phyloP scores from a whole-genome alignment of 2,113 vertebrate genomes.

The Alligator sinensis region DNA sequence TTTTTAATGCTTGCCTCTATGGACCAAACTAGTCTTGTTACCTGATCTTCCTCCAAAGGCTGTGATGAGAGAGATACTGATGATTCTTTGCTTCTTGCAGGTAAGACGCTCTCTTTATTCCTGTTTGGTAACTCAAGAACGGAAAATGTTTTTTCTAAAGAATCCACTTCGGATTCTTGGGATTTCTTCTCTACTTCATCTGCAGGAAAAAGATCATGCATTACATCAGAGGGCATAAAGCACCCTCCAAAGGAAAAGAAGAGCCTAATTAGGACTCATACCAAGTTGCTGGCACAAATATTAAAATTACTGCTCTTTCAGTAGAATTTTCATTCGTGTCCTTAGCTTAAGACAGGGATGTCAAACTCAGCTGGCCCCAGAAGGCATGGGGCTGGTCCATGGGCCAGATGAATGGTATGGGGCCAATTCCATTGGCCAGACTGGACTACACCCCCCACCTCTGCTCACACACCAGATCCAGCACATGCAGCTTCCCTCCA shows the following conservation, averaged over 20 bases:
- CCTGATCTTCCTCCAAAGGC: conserved; percentile 56
- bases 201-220: conserved; percentile 58
- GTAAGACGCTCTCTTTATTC: conserved; percentile 18
- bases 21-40: conserved; percentile 47
- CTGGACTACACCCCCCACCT: too few relatives aligned
- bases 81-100: conserved; percentile 20
- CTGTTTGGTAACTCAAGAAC: background rate
- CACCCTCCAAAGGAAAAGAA: background rate
- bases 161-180: conserved; percentile 11
- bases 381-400: too few relatives aligned
- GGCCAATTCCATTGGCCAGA: too few relatives aligned
- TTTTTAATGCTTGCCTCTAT: background rate
- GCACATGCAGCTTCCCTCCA: too few relatives aligned
- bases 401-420: too few relatives aligned
- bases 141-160: conserved; percentile 18
- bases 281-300: background rate
- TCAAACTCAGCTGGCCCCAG: too few relatives aligned
- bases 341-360: background rate
- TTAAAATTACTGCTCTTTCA: background rate
- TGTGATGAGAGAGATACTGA: background rate
- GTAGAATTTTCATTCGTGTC: background rate
- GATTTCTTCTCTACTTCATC: conserved; percentile 45
- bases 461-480: too few relatives aligned
- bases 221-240: background rate
- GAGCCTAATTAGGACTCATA: background rate